These are phyloP conservation scores for Euwallacea fornicatus DNA, from an alignment of 1,140 invertebrate genomes.

Conservation along the genomic window DNA sequence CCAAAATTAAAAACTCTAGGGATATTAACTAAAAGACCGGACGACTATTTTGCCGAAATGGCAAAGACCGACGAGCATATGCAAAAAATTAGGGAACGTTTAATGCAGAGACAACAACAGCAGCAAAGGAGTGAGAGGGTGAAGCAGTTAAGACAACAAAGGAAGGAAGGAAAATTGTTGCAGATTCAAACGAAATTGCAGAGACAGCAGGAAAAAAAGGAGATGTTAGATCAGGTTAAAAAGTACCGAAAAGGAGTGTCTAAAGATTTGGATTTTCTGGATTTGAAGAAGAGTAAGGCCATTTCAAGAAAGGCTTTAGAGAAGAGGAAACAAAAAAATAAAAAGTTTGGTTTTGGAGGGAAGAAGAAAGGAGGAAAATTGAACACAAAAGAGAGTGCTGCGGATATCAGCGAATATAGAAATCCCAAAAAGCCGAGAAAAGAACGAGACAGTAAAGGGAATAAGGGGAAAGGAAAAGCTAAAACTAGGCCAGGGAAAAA, in stretches of 20 bases:
- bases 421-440: constrained; percentile 35
- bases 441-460: constrained; percentile 24
- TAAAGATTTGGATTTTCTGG: constrained; percentile 80
- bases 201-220: constrained; percentile 73
- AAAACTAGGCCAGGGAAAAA: constrained; percentile 47
- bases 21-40: constrained; percentile 80
- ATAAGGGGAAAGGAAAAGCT: constrained; percentile 17
- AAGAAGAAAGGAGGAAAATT: constrained; percentile 89
- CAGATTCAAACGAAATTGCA: constrained; percentile 78
- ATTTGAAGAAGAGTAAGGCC: constrained; percentile 67
- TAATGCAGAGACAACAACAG: constrained; percentile 81
- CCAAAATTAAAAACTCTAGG: constrained; percentile 72
- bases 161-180: constrained; percentile 90
- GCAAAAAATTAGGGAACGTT: constrained; percentile 88
- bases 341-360: constrained; percentile 94
- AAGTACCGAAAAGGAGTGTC: constrained; percentile 82
- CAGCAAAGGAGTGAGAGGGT: constrained; percentile 87
- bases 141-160: constrained; percentile 83
- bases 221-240: constrained; percentile 83
- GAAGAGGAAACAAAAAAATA: constrained; percentile 73
- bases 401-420: constrained; percentile 63
- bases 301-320: constrained; percentile 57
- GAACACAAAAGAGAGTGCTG: constrained; percentile 82
- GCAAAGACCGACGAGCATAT: constrained; percentile 96
- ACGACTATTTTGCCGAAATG: constrained; percentile 99